Base-by-base conservation (phyloP, 1,140 invertebrate genomes). In the Potamilus streckersoni region DNA sequence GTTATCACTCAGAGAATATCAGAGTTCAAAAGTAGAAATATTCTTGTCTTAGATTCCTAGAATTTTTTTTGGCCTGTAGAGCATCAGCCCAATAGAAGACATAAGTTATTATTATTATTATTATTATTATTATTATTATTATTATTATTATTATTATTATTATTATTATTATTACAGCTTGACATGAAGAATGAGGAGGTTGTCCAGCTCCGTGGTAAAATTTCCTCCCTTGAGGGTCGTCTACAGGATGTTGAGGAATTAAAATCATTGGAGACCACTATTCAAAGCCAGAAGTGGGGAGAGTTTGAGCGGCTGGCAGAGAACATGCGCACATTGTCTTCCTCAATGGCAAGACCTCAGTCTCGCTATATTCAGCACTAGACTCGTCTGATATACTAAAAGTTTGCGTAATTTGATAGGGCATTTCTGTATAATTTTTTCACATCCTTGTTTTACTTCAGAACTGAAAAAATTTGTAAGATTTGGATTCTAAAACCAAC, bases 291-390 rank as follows among this genome's bases (percentile, higher is more conserved):
- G 82, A 88, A 88, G 71, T 90, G 89, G 89, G 82, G 85, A 61
- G 89, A 90, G 81, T 89, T 90, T 79, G 82, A 83, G n/a, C 83
- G 84, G 20, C 71, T 90, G 55, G 88, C 89, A 0, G 88, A 90
- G 64, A 89, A 83, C 79, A 90, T 90, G 89, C 82, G 84, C 64
- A 83, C 77, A 5, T 68, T 90, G 65, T 88, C 87, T 5, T 76
- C 83, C 66, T 79, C 86, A 14, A 90, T 90, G 88, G 74, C 77
- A 5, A 4, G 38, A 49, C 38, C 38, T 49, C 38, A 49, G 11
- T 49, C 38, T 8, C 38, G 38, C 38, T 49, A 8, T 49, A 11
- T 49, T 49, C 38, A 49, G 38, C 38, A 49, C 38, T 49, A 49
- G 38, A 49, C 11, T 6, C 11, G 38, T 49, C 38, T 49, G 11